Base-by-base conservation (phyloP, 2,113 vertebrate genomes). In the Egretta garzetta region DNA sequence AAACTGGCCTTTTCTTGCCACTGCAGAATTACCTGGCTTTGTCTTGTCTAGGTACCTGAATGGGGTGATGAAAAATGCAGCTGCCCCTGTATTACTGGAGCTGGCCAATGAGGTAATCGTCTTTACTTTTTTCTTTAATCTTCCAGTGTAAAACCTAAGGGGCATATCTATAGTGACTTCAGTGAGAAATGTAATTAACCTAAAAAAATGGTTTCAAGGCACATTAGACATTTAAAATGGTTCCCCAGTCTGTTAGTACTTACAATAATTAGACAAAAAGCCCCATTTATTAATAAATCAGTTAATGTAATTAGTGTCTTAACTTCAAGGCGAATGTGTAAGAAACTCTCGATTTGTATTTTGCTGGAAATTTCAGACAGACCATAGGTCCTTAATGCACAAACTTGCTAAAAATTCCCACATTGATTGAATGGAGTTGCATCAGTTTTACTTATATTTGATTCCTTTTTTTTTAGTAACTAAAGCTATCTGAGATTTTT, bases 91-190 rank as follows among this genome's bases (percentile, higher is more conserved):
- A 92, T 98, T 99, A 94, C 98, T 99, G 97, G 98, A 99, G 90
- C 97, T 99, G 97, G 99, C 99, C 98, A 99, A 99, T 98, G 99
- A 99, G 99, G 99, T 99, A 99, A 99, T 98, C 88, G 62, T 95
- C 91, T 92, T 98, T 81, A 45, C 63, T 93, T 96, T 96, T 94
- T 97, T 86, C 63, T 94, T 79, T 89, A 96, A 90, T 95, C 76
- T 97, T 93, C 83, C 41, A 95, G 49, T 94, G 63, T 95, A 91
- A 97, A 98, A 98, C 94, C 95, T 97, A 86, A 98, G 96, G 96
- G 97, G 90, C 94, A 96, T 95, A 86, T 98, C 95, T 97, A 37
- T 81, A 96, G 95, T 96, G 95, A 91, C 93, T 98, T 97, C 62
- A 96, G 91, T 96, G 94, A 97, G 96, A 98, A 98, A 98, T 90